Evolutionary conservation across 2,888 invertebrate genomes (phyloP).

Genomic region (Patella ulyssiponensis): DNA sequence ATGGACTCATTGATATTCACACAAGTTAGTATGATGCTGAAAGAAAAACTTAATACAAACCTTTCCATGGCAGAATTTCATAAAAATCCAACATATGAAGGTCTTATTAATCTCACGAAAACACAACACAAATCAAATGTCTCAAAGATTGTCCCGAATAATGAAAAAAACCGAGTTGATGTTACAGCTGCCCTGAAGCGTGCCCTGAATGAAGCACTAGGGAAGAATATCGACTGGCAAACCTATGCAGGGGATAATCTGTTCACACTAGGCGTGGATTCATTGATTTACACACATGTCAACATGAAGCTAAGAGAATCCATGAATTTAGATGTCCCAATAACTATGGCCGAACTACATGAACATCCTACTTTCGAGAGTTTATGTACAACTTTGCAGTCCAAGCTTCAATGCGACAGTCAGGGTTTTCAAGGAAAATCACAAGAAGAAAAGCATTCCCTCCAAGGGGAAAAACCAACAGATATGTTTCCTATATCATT

Average conservation of each 20-base stretch:
- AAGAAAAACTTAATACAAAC: not conserved
- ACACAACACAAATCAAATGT: too few species aligned
- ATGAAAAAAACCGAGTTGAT: not conserved
- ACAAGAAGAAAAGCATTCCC: not conserved
- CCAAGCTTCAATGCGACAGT: not conserved
- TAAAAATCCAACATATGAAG: not conserved
- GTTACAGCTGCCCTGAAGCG: not conserved
- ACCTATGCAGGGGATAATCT: not conserved
- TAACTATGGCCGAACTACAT: not conserved
- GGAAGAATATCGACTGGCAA: not conserved
- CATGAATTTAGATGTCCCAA: not conserved
- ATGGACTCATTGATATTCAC: not conserved
- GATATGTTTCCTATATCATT: not conserved
- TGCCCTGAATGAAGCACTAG: not conserved
- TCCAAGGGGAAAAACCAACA: too few species aligned
- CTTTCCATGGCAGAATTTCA: not conserved
- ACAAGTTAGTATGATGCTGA: not conserved
- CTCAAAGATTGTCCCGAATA: too few species aligned
- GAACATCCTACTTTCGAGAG: not conserved
- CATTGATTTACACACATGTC: not conserved
- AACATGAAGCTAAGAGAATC: slow-evolving; percentile 1
- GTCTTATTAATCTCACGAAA: not conserved
- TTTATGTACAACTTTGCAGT: not conserved
- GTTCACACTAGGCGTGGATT: not conserved
- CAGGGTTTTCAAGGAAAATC: not conserved